Evolutionary conservation across 2,797 vertebrate genomes (phyloP), one percentile per base, ranked within the genome.

Genomic region (Lutjanus campechanus): DNA sequence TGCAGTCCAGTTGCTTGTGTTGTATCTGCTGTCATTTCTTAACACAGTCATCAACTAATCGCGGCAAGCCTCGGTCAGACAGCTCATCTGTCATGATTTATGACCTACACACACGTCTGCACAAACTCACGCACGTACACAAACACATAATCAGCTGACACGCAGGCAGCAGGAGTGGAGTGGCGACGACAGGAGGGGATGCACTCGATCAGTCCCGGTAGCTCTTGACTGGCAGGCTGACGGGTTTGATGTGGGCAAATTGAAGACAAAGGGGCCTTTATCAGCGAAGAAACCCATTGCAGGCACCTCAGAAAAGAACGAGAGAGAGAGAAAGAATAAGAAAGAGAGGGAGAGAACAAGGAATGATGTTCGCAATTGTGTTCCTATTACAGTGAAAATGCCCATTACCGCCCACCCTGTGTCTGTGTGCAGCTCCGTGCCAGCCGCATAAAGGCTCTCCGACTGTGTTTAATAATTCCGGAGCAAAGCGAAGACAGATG

Each of bases 401-500:
- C 68, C 81, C 80, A 85, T 92, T 86, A 83, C 79, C 61, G 19
- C 88, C 82, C 86, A 83, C 70, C 76, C 60, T 13, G 63, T 76
- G 77, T 76, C 79, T 81, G 66, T 82, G 79, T 85, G 82, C 74
- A 41, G 62, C 77, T 80, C 71, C 5, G 58, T 81, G 75, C 76
- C 77, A 75, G 77, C 50, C 73, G 53, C 76, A 81, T 73, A 69
- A 86, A 88, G 81, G 81, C 78, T 82, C 76, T 76, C 75, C 16
- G 22, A 67, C 77, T 76, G 87, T 68, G 76, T 90, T 92, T 86
- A 88, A 90, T 91, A 71, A 87, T 89, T 83, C 25, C 50, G 55
- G 71, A 74, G 77, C 87, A 80, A 88, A 79, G 84, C 19, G 15
- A 77, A 81, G 86, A 90, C 88, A 85, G 90, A 91, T 82, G 85